These are phyloP conservation scores for Meiosimyza platycephala DNA, from an alignment of 2,888 invertebrate genomes.

Conservation along the genomic window DNA sequence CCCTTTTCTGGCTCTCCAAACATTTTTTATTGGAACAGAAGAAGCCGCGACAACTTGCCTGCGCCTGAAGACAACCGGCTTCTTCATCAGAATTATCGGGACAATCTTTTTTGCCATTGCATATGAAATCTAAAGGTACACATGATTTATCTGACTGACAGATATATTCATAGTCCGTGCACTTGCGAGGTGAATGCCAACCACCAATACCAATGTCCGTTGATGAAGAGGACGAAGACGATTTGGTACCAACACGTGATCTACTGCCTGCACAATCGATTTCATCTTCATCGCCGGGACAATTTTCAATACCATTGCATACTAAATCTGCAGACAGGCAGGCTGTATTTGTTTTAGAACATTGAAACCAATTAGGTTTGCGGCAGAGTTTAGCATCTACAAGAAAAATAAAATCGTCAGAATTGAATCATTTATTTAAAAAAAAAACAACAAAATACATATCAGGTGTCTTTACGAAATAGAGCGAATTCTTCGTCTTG, in stretches of 20 bases:
- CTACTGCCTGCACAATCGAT: conserved; percentile 50
- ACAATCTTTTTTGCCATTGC: conserved; percentile 81
- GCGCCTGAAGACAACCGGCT: conserved; percentile 63
- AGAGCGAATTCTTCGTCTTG: too few species aligned
- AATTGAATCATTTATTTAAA: too few species aligned
- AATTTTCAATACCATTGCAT: conserved; percentile 78
- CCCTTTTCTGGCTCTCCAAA: conserved; percentile 68
- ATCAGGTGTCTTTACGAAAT: too few species aligned
- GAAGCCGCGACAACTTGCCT: conserved; percentile 72
- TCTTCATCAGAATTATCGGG: conserved; percentile 78
- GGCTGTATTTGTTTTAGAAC: conserved; percentile 66
- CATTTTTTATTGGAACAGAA: conserved; percentile 72
- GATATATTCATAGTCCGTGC: conserved; percentile 59
- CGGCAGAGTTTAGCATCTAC: conserved; percentile 60
- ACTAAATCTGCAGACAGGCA: conserved; percentile 79
- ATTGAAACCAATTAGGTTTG: conserved; percentile 64
- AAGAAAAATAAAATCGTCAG: neutral
- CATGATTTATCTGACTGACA: conserved; percentile 69
- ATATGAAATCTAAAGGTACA: conserved; percentile 75
- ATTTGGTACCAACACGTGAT: conserved; percentile 26
- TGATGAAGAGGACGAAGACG: conserved; percentile 14
- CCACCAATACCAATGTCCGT: conserved; percentile 43
- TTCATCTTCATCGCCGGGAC: conserved; percentile 77
- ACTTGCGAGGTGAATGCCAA: conserved; percentile 52
- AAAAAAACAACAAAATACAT: too few species aligned